phyloP scores from a whole-genome alignment of 37 sponge, comb jelly and placozoan species.

The Axinella damicornis region DNA sequence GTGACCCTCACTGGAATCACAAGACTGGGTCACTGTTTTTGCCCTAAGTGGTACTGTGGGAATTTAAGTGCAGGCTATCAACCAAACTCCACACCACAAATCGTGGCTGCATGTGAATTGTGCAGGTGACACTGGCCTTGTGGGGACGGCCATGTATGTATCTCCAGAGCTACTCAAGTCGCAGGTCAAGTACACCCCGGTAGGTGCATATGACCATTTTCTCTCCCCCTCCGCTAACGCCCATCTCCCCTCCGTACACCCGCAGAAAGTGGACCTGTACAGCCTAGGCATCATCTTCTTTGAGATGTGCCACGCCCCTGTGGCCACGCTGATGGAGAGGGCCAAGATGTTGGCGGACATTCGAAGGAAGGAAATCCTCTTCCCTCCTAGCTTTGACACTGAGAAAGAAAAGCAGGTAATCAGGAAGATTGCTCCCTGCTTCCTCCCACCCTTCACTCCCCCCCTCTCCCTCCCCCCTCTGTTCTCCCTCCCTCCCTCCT shows the following conservation, averaged over 20 bases:
- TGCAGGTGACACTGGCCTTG: constrained; percentile 65
- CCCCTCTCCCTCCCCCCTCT: too few relatives aligned
- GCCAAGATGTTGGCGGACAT: constrained; percentile 60
- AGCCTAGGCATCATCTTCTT: constrained; percentile 97
- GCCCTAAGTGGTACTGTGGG: too few relatives aligned
- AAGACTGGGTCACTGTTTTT: too few relatives aligned
- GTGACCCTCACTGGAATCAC: too few relatives aligned
- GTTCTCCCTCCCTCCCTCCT: background rate
- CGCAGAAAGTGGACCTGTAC: constrained; percentile 93
- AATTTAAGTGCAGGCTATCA: too few relatives aligned
- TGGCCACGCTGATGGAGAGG: constrained; percentile 81
- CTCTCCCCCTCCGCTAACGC: background rate
- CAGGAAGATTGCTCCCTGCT: background rate
- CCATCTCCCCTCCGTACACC: background rate
- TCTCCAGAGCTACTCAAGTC: constrained; percentile 74
- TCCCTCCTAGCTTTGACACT: constrained; percentile 45
- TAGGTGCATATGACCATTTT: constrained; percentile 1
- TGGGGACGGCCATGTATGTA: constrained; percentile 85
- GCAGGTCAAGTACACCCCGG: constrained; percentile 68
- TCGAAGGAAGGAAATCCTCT: constrained; percentile 34
- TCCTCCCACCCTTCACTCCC: background rate
- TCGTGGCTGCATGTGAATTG: too few relatives aligned
- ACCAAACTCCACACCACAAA: too few relatives aligned
- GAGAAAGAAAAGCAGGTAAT: constrained; percentile 46
- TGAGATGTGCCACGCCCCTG: constrained; percentile 94